These are phyloP conservation scores for Aptenodytes forsteri DNA, from an alignment of 2,113 vertebrate species.

Conservation along the genomic window DNA sequence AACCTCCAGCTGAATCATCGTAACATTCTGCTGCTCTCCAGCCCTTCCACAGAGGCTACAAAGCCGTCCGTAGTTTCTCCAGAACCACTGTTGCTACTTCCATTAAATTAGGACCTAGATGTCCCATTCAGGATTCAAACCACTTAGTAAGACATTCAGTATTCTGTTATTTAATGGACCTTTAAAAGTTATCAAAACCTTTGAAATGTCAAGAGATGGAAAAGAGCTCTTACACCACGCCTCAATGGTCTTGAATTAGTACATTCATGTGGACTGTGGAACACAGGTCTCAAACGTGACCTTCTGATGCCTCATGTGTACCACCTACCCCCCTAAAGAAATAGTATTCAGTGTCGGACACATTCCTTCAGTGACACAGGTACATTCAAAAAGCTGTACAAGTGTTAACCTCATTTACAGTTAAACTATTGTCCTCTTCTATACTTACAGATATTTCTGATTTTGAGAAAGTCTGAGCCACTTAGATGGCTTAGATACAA, in stretches of 20 bases:
- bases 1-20: neutral
- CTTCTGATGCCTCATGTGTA: neutral
- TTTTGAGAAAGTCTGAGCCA: neutral
- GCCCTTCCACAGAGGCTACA: neutral
- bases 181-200: neutral
- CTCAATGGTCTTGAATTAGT: neutral
- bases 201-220: neutral
- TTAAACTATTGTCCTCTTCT: neutral
- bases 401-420: neutral
- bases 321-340: neutral
- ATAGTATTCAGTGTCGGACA: neutral
- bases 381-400: neutral
- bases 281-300: neutral
- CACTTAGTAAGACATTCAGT: neutral
- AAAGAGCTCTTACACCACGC: neutral
- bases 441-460: neutral
- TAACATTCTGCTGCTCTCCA: neutral
- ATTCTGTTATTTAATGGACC: neutral
- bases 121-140: neutral
- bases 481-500: neutral
- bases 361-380: neutral
- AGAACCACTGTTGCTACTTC: neutral
- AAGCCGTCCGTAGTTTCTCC: neutral
- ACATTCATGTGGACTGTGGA: neutral
- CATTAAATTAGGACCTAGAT: neutral